Evolutionary conservation across 92 coral and sea anemone genomes (phyloP).

Genomic region (Palythoa heliodiscus): DNA sequence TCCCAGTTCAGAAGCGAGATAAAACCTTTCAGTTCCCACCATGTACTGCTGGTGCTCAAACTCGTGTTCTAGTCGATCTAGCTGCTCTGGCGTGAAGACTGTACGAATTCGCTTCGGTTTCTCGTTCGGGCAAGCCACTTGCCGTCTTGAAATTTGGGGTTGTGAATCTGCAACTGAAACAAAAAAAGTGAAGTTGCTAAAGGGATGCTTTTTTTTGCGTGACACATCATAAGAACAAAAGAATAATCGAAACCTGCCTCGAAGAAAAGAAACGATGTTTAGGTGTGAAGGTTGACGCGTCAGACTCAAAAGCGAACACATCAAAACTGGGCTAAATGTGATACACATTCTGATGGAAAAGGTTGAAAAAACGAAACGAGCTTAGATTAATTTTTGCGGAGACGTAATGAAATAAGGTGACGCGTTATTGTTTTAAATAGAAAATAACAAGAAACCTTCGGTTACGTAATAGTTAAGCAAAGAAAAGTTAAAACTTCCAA

Average conservation of each 20-base stretch:
- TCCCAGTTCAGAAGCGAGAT: conserved; percentile 75
- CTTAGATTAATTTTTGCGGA: too few relatives aligned
- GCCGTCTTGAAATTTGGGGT: conserved; percentile 3
- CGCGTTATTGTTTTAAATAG: neutral
- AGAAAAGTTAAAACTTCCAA: neutral
- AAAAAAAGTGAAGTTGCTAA: neutral
- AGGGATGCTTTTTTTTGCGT: neutral
- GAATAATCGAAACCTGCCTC: neutral
- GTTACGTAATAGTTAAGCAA: neutral
- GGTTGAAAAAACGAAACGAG: too few relatives aligned
- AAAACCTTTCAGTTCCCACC: conserved; percentile 76
- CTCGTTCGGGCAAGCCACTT: neutral
- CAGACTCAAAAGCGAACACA: neutral
- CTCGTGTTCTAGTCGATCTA: conserved; percentile 76
- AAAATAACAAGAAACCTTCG: neutral
- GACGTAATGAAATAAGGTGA: too few relatives aligned
- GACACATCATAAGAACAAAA: neutral
- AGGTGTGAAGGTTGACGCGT: neutral
- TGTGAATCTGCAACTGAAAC: conserved; percentile 26
- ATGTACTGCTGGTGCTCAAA: conserved; percentile 81
- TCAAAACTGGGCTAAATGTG: too few relatives aligned
- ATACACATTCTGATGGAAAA: too few relatives aligned
- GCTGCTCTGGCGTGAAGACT: conserved; percentile 79
- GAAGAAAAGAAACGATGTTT: neutral
- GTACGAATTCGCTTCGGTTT: conserved; percentile 80